Conservation (phyloP, 2,888 invertebrate genomes). For the Beris chalybata region DNA sequence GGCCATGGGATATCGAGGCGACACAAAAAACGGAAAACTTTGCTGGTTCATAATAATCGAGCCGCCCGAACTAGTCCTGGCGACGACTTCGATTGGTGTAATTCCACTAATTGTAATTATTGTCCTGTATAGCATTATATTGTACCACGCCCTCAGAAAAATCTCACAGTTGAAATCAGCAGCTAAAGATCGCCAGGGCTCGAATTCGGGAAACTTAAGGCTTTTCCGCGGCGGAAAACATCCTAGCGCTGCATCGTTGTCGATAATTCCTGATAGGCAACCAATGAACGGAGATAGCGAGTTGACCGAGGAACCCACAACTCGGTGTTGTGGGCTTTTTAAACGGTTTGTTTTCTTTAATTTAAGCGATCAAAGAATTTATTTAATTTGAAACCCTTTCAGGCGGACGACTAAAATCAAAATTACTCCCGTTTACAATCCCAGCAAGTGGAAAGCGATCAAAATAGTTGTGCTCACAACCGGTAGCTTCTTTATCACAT, state of each 20-base stretch:
- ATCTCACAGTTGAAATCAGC: constrained; percentile 58
- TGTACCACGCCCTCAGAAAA: constrained; percentile 62
- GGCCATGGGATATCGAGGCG: constrained; percentile 62
- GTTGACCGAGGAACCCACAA: neutral
- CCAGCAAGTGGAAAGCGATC: constrained; percentile 65
- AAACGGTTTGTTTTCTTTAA: neutral
- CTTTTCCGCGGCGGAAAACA: constrained; percentile 44
- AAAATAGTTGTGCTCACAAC: constrained; percentile 65
- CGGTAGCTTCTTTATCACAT: constrained; percentile 64
- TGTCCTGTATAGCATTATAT: constrained; percentile 63
- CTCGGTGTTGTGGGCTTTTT: constrained; percentile 3
- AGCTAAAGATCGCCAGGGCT: constrained; percentile 50
- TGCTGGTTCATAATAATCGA: constrained; percentile 64
- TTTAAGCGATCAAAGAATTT: neutral
- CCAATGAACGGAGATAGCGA: neutral
- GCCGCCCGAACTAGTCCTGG: constrained; percentile 60
- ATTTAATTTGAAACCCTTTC: constrained; percentile 1
- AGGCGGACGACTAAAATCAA: neutral
- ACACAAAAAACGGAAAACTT: constrained; percentile 58
- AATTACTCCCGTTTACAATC: constrained; percentile 47
- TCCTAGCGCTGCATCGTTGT: neutral
- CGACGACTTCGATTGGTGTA: constrained; percentile 61
- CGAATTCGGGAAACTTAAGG: constrained; percentile 49
- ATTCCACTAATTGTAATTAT: constrained; percentile 58
- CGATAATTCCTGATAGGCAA: constrained; percentile 3